Evolutionary conservation across 2,888 invertebrate species (phyloP), one percentile per base, ranked within the genome.

Genomic region (Apodemia duryi): DNA sequence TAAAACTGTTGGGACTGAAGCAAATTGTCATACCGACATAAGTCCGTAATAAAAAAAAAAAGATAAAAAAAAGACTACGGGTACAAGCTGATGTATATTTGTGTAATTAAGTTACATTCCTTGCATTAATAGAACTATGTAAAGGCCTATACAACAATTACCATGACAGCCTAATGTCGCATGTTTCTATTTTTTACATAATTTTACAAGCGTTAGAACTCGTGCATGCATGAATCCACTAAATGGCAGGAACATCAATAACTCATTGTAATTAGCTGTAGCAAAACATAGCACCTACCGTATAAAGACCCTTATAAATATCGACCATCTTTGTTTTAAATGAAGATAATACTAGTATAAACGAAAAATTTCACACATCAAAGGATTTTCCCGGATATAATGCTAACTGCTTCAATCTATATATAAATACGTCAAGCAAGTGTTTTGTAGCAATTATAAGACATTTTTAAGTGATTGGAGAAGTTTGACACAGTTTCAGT

Each of bases 141-240:
- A 13, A 62, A 62, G 28, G 49, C 46, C 11, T 60, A 66, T 49
- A 63, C 52, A 28, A 49, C 32, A 52, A 52, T 63, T 70, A 71
- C 65, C 62, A 65, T 65, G 70, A 66, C 66, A 65, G 65, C 63
- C 67, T 66, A 63, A 63, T 63, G 61, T 71, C 66, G 63, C 65
- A 67, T 69, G 69, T 62, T 66, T 32, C 65, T 29, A 60, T 67
- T 68, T 71, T 32, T 64, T 63, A 11, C 63, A 46, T 64, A 68
- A 66, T 67, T 68, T 64, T 61, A 63, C 62, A 65, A 67, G 65
- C 68, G 68, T 67, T 67, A 68, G 66, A 66, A 69, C 65, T 66
- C 67, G 66, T 65, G 71, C 69, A 71, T 71, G 73, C 73, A 65
- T 73, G 71, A 72, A 70, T 68, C 57, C 68, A 67, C 66, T 71